A percentile compares a stretch with the other conserved stretches of the same genome.
Conservation (phyloP, 2,113 vertebrate species). For the Strix aluco region DNA sequence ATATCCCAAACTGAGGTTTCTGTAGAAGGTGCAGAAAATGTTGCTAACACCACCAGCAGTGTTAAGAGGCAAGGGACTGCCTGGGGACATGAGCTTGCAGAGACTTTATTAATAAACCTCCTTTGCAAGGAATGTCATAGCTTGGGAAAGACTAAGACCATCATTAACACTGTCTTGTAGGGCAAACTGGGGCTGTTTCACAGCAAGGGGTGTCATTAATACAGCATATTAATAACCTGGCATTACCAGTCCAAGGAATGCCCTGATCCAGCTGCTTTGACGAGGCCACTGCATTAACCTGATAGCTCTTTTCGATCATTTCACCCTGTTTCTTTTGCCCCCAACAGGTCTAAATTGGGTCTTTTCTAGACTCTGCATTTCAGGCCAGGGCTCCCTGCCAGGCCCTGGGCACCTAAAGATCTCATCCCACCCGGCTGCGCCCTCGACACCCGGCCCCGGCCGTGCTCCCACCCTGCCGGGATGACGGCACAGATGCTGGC, state of each 20-base stretch:
- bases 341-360: background rate
- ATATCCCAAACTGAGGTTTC: background rate
- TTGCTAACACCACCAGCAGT: background rate
- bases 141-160: background rate
- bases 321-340: background rate
- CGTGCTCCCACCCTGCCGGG: background rate
- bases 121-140: background rate
- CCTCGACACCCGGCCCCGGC: background rate
- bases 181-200: background rate
- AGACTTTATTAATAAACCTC: background rate
- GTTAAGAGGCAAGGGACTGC: background rate
- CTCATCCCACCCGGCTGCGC: fast-evolving
- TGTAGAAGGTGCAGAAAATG: background rate
- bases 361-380: background rate
- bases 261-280: background rate
- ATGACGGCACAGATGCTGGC: background rate
- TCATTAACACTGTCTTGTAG: background rate
- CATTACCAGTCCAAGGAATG: background rate
- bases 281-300: background rate
- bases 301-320: background rate
- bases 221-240: slow-evolving; percentile 17
- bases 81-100: background rate
- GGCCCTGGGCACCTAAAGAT: background rate
- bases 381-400: background rate
- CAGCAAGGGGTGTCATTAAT: background rate